Base-by-base conservation (phyloP, 2,113 vertebrate species). In the Girardinichthys multiradiatus region DNA sequence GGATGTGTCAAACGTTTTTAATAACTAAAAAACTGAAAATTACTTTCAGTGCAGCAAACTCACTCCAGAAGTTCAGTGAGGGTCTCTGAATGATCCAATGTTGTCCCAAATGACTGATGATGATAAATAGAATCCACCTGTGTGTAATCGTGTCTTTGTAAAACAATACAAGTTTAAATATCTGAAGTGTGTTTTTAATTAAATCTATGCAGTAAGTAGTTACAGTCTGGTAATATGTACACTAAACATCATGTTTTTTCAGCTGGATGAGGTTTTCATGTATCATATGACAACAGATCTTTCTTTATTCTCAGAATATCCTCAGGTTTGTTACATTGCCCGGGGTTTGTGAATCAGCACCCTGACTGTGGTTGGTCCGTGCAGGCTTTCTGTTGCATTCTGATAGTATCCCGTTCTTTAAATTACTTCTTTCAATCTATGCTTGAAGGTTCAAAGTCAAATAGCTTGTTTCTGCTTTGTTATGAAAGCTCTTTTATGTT, bases 401-500 rank as follows among this genome's bases (percentile, higher is more conserved):
- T 74, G 64, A 87, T 77, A 76, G 74, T 83, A 83, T 83, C 82
- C 63, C 12, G 74, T 74, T 81, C 77, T 70, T 80, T 81, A 29
- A 64, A 35, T 72, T 67, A 42, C 35, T 79, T 75, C 86, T 88
- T 89, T 72, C 58, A 72, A 86, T 75, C 73, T 68, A 57, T 57
- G 74, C 31, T 31, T 39, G 66, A 71, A 68, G 70, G 35, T 65
- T 70, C 71, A 57, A 64, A 68, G 37, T 2, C 21, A 24, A 54
- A 39, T 13, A 39, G 48, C 24, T 64, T n/a, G n/a, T 0, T 21
- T 77, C 75, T 74, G 6, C 64, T 75, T 81, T 71, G 19, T 75
- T 75, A 57, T 73, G 35, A 78, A 76, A 74, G 67, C 54, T 1
- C 9, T 70, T 79, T 78, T 80, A 70, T 76, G 58, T 79, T 68